A percentile compares a stretch with the other conserved stretches of the same genome.
Evolutionary conservation across 2,888 invertebrate species (phyloP).

Genomic region (Zaprionus lineosus): DNA sequence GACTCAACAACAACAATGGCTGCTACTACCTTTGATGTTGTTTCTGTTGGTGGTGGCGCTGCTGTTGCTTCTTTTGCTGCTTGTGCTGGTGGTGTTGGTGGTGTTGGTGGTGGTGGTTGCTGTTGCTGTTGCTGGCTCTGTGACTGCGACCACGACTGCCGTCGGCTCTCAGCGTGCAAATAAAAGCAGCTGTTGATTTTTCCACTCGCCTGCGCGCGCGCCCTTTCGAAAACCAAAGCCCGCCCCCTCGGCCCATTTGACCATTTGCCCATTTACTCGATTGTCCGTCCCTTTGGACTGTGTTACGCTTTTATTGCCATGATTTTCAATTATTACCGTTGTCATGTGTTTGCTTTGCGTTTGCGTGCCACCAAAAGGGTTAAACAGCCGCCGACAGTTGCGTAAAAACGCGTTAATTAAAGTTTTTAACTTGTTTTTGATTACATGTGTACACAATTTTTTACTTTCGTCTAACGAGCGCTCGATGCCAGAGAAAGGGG

Average conservation of each 20-base stretch:
- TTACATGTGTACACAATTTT: slow-evolving; percentile 35
- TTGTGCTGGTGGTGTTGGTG: slow-evolving; percentile 24
- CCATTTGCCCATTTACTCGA: too few species aligned
- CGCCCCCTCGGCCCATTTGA: too few species aligned
- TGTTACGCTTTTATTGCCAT: slow-evolving; percentile 72
- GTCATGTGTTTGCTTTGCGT: slow-evolving; percentile 75
- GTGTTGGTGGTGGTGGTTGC: slow-evolving; percentile 9
- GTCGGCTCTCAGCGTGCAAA: slow-evolving; percentile 58
- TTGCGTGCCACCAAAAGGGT: slow-evolving; percentile 66
- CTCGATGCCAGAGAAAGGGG: slow-evolving; percentile 24
- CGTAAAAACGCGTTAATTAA: slow-evolving; percentile 78
- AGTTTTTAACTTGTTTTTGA: slow-evolving; percentile 71
- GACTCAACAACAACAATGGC: slow-evolving; percentile 61
- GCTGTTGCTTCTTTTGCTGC: slow-evolving; percentile 4
- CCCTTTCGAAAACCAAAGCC: not conserved
- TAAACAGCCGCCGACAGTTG: slow-evolving; percentile 73
- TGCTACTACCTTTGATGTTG: slow-evolving; percentile 40
- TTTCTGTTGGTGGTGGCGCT: slow-evolving; percentile 4
- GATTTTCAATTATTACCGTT: slow-evolving; percentile 78
- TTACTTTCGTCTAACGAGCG: slow-evolving; percentile 4
- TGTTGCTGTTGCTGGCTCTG: slow-evolving; percentile 9
- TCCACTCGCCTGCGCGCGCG: slow-evolving; percentile 44
- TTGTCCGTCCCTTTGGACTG: not conserved
- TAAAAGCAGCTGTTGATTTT: slow-evolving; percentile 72
- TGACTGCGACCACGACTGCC: slow-evolving; percentile 31